Percentiles rank a stretch among this genome's conserved stretches.
These are phyloP conservation scores for Esperia sulphurella DNA, from an alignment of 2,888 invertebrate genomes.

Conservation along the genomic window DNA sequence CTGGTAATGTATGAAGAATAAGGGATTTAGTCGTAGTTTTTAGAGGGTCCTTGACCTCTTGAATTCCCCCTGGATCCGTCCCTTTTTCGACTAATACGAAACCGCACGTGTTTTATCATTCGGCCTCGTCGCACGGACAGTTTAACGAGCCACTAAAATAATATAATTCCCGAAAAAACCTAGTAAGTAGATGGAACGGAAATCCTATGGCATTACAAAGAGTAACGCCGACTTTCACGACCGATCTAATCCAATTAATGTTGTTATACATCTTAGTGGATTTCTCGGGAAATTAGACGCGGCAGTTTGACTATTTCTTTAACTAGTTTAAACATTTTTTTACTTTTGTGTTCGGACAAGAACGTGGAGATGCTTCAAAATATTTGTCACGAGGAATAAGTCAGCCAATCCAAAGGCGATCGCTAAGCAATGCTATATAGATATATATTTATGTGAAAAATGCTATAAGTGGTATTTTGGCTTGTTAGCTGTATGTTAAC, in stretches of 20 bases:
- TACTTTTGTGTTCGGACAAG: neutral
- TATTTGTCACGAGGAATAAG: too few relatives aligned
- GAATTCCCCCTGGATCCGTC: too few relatives aligned
- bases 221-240: conserved; percentile 32
- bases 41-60: too few relatives aligned
- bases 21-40: too few relatives aligned
- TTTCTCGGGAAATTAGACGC: conserved; percentile 1
- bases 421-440: too few relatives aligned
- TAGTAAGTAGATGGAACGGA: conserved; percentile 6
- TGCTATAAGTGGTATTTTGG: too few relatives aligned
- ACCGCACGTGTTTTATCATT: conserved; percentile 5
- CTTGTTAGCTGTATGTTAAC: too few relatives aligned
- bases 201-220: conserved; percentile 22
- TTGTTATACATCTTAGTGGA: conserved; percentile 24
- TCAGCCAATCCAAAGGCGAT: too few relatives aligned
- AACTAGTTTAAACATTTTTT: neutral
- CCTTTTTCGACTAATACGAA: neutral
- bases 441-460: too few relatives aligned
- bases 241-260: conserved; percentile 34
- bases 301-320: neutral
- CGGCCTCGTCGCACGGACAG: conserved; percentile 6
- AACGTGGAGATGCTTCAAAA: too few relatives aligned
- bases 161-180: conserved; percentile 15
- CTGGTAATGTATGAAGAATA: too few relatives aligned
- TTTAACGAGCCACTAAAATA: conserved; percentile 19